Evolutionary conservation across 2,797 vertebrate species (phyloP).

Genomic region (Saguinus oedipus): DNA sequence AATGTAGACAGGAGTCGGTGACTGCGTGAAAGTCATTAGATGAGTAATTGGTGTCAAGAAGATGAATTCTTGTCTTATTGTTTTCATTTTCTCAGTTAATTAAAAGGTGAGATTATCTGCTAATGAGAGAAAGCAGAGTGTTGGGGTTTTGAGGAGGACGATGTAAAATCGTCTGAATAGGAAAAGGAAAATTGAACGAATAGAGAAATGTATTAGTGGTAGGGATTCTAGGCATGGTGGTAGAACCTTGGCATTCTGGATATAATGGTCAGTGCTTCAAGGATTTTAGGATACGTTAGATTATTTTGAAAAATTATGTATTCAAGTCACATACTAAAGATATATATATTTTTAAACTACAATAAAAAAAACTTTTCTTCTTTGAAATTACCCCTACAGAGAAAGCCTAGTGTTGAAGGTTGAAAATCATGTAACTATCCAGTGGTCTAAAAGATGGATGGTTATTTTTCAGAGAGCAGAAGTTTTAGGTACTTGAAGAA

Average conservation of each 20-base stretch:
- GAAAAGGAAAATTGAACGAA: constrained; percentile 8
- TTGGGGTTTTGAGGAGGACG: not conserved
- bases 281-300: not conserved
- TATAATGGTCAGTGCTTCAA: not conserved
- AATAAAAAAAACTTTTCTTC: not conserved
- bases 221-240: not conserved
- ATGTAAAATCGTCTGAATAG: not conserved
- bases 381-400: not conserved
- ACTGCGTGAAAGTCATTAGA: not conserved
- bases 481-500: not conserved
- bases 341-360: not conserved
- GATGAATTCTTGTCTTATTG: not conserved
- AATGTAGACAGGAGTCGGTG: rapidly evolving
- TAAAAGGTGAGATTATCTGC: constrained; percentile 45
- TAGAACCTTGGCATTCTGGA: not conserved
- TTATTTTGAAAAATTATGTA: not conserved
- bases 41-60: not conserved
- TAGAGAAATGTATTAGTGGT: not conserved
- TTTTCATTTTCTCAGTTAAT: constrained; percentile 49
- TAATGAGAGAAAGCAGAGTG: not conserved
- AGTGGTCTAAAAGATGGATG: not conserved
- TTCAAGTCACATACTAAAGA: not conserved
- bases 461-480: not conserved
- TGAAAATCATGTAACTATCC: constrained; percentile 17
- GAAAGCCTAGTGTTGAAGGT: not conserved